Base-by-base conservation (phyloP, 2,797 vertebrate genomes). In the Emys orbicularis region DNA sequence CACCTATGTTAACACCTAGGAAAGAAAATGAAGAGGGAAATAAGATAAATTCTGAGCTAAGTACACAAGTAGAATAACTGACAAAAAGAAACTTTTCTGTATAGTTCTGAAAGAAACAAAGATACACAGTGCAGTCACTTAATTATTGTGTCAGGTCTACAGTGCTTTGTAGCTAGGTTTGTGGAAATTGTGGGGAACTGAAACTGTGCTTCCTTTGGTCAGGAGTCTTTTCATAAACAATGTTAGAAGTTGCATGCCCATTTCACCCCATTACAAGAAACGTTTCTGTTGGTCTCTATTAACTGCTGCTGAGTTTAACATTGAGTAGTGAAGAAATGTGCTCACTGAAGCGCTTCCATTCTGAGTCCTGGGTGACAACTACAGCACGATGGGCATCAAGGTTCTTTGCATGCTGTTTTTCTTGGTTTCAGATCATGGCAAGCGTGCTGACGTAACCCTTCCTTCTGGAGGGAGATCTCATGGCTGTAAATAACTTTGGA, bases 1-100 rank as follows among this genome's bases (percentile, higher is more conserved):
- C 99, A 21, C 99, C 99, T n/a, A 99, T 99, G 94, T 99, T 99
- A 93, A 99, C 99, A 97, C 99, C 99, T 99, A 84, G 90, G 74
- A 76, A 83, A 93, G 34, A 72, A 79, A 92, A 96, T 15, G 88
- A 95, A 95, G 76, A 23, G 56, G 34, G 44, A 65, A 27, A n/a
- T 13, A 80, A 76, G 83, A 84, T 84, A 81, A 89, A 91, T 94
- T 79, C 79, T 0, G 0, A 91, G 27, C 1, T 21, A n/a, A 15
- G 12, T 19, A 50, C 6, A 9, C 21, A 92, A 50, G 8, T 1
- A 76, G 79, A 57, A 59, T 5, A 88, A 5, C 19, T 2, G 81
- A 81, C 79, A 76, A 52, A 68, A 86, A 77, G 0, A 81, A 84
- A 81, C 1, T 18, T 54, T 23, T 56, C 84, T 50, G 29, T 37